These are phyloP conservation scores for Haliclona indistincta DNA, from an alignment of 37 sponge, comb jelly and placozoan genomes.

Conservation along the genomic window DNA sequence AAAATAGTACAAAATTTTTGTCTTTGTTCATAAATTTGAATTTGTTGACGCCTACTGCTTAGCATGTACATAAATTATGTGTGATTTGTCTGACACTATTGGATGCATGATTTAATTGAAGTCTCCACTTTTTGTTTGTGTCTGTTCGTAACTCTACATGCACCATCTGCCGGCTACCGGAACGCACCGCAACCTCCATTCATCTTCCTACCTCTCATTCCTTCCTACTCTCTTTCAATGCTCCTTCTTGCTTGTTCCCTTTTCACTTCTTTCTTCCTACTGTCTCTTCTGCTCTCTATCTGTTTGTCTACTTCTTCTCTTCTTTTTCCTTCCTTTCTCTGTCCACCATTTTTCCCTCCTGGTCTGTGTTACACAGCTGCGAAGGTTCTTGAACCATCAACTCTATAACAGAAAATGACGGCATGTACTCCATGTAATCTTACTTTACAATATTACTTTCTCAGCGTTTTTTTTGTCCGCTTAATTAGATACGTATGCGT, in stretches of 20 bases:
- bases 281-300: not conserved
- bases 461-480: too few relatives aligned
- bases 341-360: not conserved
- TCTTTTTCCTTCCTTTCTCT: not conserved
- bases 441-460: not conserved
- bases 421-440: too few relatives aligned
- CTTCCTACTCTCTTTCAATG: not conserved
- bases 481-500: too few relatives aligned
- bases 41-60: not conserved
- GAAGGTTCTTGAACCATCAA: too few relatives aligned
- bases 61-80: not conserved
- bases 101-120: not conserved
- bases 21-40: not conserved
- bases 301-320: not conserved
- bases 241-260: too few relatives aligned
- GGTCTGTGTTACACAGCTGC: too few relatives aligned
- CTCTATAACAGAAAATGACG: too few relatives aligned
- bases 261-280: not conserved
- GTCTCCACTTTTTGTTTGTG: constrained; percentile 8
- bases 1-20: not conserved
- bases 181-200: too few relatives aligned
- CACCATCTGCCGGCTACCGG: too few relatives aligned
- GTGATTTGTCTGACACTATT: not conserved
- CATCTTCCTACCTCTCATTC: not conserved
- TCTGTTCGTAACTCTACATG: constrained; percentile 4